A percentile compares a stretch with the other conserved stretches of the same genome.
phyloP scores from a whole-genome alignment of 2,797 vertebrate genomes.

The Dendrocincla tyrannina region DNA sequence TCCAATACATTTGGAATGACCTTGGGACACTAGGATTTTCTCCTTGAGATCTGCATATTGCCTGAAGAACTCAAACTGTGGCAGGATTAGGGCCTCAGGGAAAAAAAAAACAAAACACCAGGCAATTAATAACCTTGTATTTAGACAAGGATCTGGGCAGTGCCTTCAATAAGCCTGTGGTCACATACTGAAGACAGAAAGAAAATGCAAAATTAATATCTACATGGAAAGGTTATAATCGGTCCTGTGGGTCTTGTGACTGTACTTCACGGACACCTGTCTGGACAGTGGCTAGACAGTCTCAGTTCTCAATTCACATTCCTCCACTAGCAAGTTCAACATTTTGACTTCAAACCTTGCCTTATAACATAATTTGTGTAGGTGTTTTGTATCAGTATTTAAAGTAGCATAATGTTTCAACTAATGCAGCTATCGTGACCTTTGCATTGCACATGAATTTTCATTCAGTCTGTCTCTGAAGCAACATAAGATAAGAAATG shows the following conservation, averaged over 20 bases:
- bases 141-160: background rate
- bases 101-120: background rate
- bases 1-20: background rate
- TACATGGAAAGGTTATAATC: background rate
- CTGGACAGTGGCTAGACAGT: background rate
- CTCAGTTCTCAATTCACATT: background rate
- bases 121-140: conserved; percentile 21
- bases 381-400: background rate
- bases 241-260: background rate
- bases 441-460: conserved; percentile 19
- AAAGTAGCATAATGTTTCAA: background rate
- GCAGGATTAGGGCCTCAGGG: background rate
- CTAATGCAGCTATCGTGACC: background rate
- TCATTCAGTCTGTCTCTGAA: conserved; percentile 15
- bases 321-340: background rate
- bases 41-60: conserved; percentile 5
- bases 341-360: background rate
- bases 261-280: background rate
- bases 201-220: background rate
- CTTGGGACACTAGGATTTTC: background rate
- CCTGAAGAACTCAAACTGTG: background rate
- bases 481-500: background rate
- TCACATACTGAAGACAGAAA: background rate
- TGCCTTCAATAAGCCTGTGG: background rate
- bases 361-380: background rate